These are phyloP conservation scores for Sarcophaga carnaria DNA, from an alignment of 2,888 invertebrate species.

Conservation along the genomic window DNA sequence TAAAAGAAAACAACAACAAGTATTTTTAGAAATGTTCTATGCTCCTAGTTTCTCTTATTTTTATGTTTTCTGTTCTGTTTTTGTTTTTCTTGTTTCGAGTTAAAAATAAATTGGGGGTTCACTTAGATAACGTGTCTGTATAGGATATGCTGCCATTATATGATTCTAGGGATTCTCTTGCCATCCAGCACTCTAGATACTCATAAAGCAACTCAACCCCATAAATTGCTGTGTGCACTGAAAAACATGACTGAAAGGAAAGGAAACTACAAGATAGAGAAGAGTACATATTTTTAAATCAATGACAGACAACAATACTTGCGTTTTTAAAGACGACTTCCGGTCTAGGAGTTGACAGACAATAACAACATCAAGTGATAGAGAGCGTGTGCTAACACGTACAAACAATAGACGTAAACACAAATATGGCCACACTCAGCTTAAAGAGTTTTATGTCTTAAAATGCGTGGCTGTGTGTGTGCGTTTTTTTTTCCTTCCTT, in stretches of 20 bases:
- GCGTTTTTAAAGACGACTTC: conserved; percentile 52
- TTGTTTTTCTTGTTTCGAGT: not conserved
- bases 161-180: no score
- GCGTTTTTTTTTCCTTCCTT: not conserved
- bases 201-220: no score
- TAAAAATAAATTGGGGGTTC: not conserved
- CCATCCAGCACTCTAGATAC: no score
- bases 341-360: conserved; percentile 60
- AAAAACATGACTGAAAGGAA: not conserved
- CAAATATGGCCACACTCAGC: not conserved
- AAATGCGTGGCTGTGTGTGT: conserved; percentile 7
- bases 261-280: not conserved
- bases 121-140: no score
- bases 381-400: not conserved
- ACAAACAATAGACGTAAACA: not conserved
- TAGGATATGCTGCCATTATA: no score
- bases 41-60: conserved; percentile 37
- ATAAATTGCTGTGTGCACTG: no score
- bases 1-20: conserved; percentile 17
- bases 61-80: not conserved
- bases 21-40: conserved; percentile 36
- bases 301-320: conserved; percentile 48
- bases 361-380: conserved; percentile 12
- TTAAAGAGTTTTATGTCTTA: conserved; percentile 9
- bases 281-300: conserved; percentile 26